Conservation (phyloP, 2,888 invertebrate species). For the Carcina quercana region DNA sequence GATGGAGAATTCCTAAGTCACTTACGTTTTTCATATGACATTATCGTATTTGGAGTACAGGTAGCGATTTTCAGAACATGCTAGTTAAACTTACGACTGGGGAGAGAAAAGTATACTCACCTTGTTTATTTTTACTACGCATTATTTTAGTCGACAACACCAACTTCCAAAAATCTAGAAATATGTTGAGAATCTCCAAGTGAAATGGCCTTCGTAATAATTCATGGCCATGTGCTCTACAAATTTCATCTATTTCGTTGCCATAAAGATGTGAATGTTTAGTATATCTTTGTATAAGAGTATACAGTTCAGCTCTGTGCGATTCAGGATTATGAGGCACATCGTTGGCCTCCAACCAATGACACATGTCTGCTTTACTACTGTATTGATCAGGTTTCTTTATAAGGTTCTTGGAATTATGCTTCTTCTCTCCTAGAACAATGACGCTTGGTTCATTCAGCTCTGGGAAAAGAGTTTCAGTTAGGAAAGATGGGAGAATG, state of each 20-base stretch:
- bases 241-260: conserved; percentile 7
- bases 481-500: too few relatives aligned
- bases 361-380: conserved; percentile 13
- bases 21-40: too few relatives aligned
- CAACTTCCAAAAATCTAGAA: background rate
- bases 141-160: too few relatives aligned
- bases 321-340: conserved; percentile 11
- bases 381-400: conserved; percentile 13
- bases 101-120: too few relatives aligned
- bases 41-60: too few relatives aligned
- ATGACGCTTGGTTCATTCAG: background rate
- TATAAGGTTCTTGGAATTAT: background rate
- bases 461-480: background rate
- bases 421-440: background rate
- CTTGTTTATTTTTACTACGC: too few relatives aligned
- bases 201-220: conserved; percentile 10
- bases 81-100: too few relatives aligned
- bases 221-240: conserved; percentile 13
- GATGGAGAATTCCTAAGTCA: too few relatives aligned
- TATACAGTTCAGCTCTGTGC: conserved; percentile 18
- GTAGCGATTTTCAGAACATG: too few relatives aligned
- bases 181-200: conserved; percentile 6
- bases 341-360: conserved; percentile 14
- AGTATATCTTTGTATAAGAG: conserved; percentile 15
- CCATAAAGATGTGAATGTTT: too few relatives aligned